Evolutionary conservation across 2,797 vertebrate genomes (phyloP), one percentile per base, ranked within the genome.

Genomic region (Peromyscus eremicus): DNA sequence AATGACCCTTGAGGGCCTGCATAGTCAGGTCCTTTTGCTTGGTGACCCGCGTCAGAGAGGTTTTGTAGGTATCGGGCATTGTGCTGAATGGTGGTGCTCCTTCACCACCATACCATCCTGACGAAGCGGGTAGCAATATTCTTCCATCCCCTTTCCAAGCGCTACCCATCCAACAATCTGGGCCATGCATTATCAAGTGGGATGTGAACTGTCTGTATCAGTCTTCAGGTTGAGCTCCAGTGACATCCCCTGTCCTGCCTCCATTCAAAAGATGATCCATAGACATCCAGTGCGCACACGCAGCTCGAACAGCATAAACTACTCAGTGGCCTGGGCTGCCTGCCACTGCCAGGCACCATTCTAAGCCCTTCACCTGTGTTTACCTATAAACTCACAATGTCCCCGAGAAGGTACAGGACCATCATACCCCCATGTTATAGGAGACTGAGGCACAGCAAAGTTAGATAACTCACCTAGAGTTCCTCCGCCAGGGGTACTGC

Each of bases 361-460:
- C 32, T 52, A 21, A 66, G 57, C 9, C 12, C 80, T 64, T 93
- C 34, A 17, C 34, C 64, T 25, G 3, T 77, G 7, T 88, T 76
- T 27, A 8, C 85, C 29, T 40, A 29, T 6, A 64, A 19, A 23
- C 2, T 52, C 9, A 6, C 10, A 55, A 16, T 23, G 46, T 19
- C 12, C 43, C 25, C 5, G 0, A 2, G 75, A 87, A 32, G 0
- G n/a, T 23, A 1, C 10, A 9, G 25, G 25, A 37, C 75, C 46
- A 9, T 25, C 32, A 32, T 1, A 27, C 6, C 43, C 64, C 60
- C 60, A 32, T 87, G 84, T 89, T 27, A 37, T 12, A 32, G 57
- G 62, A 95, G 80, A 92, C 64, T 52, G 19, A 87, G 77, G 32
- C 34, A 23, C 57, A 55, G 12, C 2, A 0, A 40, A 52, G 64